Evolutionary conservation across 2,113 vertebrate species (phyloP).

Genomic region (Solea senegalensis): DNA sequence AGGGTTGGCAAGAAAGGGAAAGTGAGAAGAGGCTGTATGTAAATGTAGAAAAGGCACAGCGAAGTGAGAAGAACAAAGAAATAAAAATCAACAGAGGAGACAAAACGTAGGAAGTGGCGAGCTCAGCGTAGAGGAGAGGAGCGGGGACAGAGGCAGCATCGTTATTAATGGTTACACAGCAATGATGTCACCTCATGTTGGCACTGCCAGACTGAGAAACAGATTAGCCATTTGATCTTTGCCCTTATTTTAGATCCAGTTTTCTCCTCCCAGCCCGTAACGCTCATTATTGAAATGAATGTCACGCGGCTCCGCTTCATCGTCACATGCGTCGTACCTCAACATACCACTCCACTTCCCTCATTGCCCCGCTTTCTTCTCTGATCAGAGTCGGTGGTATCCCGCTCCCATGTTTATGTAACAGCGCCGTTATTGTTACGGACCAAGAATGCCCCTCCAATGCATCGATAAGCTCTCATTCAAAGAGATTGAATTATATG

Average conservation of each 20-base stretch:
- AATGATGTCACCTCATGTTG: conserved; percentile 79
- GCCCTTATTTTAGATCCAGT: conserved; percentile 68
- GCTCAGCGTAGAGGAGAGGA: conserved; percentile 18
- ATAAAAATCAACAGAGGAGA: conserved; percentile 4
- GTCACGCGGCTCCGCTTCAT: conserved; percentile 48
- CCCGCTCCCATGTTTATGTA: conserved; percentile 74
- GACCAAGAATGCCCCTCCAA: conserved; percentile 67
- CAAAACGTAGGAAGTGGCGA: conserved; percentile 12
- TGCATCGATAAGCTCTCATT: conserved; percentile 77
- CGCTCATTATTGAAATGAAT: conserved; percentile 70
- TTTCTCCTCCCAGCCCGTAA: conserved; percentile 56
- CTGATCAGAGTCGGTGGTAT: conserved; percentile 46
- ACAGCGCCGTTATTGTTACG: conserved; percentile 70
- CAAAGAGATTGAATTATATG: conserved; percentile 82
- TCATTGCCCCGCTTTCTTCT: conserved; percentile 34
- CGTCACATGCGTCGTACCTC: conserved; percentile 41
- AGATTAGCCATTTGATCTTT: conserved; percentile 72
- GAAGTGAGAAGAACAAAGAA: conserved; percentile 11
- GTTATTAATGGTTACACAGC: conserved; percentile 61
- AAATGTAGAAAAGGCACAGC: conserved; percentile 19
- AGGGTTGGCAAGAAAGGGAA: background rate
- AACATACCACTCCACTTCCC: conserved; percentile 41
- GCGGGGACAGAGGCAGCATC: conserved; percentile 32
- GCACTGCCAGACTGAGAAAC: conserved; percentile 61
- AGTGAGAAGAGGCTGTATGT: conserved; percentile 24